Conservation (phyloP, 2,888 invertebrate species). For the Neocrepidodera transversa region DNA sequence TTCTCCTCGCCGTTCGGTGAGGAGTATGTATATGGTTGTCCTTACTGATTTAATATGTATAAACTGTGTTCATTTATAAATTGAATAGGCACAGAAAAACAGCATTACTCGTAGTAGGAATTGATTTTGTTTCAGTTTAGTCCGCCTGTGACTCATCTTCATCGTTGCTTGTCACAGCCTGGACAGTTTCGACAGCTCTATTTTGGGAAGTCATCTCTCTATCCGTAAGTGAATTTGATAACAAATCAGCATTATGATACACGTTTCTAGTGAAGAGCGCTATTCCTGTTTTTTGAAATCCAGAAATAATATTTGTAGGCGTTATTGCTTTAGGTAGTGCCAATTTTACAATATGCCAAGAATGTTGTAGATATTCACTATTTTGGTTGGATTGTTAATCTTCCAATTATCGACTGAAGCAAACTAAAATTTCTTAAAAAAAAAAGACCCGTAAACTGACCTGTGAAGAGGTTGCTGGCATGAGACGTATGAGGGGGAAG, state of each 20-base stretch:
- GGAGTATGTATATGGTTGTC: too few relatives aligned
- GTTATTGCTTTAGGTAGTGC: neutral
- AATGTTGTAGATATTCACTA: neutral
- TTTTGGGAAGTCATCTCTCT: neutral
- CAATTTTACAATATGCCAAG: neutral
- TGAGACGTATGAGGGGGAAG: neutral
- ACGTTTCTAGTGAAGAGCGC: neutral
- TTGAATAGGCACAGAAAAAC: too few relatives aligned
- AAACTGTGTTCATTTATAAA: too few relatives aligned
- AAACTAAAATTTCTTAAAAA: too few relatives aligned
- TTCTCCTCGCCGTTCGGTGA: too few relatives aligned
- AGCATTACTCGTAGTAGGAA: too few relatives aligned
- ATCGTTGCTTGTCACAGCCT: neutral
- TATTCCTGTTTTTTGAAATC: neutral
- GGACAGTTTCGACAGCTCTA: neutral
- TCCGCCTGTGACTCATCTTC: too few relatives aligned
- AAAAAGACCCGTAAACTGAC: too few relatives aligned
- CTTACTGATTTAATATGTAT: too few relatives aligned
- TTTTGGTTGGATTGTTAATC: neutral
- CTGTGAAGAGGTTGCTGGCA: neutral
- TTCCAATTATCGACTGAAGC: neutral
- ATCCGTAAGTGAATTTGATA: neutral
- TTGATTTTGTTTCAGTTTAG: too few relatives aligned
- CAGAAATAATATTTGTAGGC: neutral
- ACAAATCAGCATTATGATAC: neutral